Evolutionary conservation across 2,113 vertebrate genomes (phyloP).

Genomic region (Gasterosteus nipponicus): DNA sequence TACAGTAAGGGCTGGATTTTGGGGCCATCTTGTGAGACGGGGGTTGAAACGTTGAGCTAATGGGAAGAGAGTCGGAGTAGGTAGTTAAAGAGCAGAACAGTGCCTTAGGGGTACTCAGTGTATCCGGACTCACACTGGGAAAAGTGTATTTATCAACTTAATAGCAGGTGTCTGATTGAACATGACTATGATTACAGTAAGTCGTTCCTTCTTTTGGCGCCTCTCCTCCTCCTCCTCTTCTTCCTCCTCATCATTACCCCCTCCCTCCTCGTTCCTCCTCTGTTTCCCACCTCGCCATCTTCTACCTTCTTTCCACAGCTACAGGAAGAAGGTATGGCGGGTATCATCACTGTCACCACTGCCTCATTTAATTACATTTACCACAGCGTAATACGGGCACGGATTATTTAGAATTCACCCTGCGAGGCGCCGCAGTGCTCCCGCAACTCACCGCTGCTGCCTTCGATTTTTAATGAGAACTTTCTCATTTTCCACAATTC

Average conservation of each 20-base stretch:
- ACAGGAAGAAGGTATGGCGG: constrained; percentile 14
- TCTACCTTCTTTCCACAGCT: constrained; percentile 44
- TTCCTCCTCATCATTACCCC: constrained; percentile 50
- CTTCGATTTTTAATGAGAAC: background rate
- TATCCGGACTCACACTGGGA: constrained; percentile 80
- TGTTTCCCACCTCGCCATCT: constrained; percentile 50
- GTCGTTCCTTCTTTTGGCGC: constrained; percentile 75
- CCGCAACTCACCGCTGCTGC: background rate
- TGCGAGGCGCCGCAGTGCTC: background rate
- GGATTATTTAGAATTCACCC: constrained; percentile 18
- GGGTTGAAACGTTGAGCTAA: constrained; percentile 81
- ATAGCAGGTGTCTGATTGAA: constrained; percentile 86
- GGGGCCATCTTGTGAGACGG: constrained; percentile 70
- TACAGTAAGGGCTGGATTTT: constrained; percentile 63
- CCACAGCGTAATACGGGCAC: background rate
- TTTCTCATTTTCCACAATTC: background rate
- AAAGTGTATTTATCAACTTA: constrained; percentile 87
- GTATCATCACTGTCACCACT: constrained; percentile 30
- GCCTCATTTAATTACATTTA: constrained; percentile 39
- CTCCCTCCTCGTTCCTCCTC: constrained; percentile 25
- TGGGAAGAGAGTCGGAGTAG: constrained; percentile 71
- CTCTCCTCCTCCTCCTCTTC: constrained; percentile 43
- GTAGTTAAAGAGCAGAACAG: constrained; percentile 77
- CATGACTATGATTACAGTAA: constrained; percentile 84
- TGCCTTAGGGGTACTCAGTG: constrained; percentile 79